Conservation (phyloP, 1,140 invertebrate species). For the Drosophila athabasca region DNA sequence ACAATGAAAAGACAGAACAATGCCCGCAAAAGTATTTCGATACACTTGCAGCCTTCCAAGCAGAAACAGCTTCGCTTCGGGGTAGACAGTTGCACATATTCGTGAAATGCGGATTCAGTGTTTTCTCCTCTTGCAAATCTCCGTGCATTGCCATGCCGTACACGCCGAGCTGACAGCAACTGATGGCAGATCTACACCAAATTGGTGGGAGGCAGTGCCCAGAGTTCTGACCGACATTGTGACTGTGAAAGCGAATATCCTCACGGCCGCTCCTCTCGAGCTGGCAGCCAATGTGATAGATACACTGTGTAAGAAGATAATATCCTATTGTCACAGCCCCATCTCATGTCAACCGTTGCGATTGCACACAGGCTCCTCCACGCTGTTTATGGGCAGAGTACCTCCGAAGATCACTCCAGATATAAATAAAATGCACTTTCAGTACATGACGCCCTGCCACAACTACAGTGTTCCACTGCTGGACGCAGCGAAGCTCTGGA, state of each 20-base stretch:
- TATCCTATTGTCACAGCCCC: not conserved
- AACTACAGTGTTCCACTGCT: slow-evolving; percentile 67
- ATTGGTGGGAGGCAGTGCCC: slow-evolving; percentile 56
- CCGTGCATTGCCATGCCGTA: slow-evolving; percentile 1
- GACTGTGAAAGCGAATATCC: slow-evolving; percentile 52
- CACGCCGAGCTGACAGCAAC: not conserved
- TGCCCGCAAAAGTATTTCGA: slow-evolving; percentile 8
- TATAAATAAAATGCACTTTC: slow-evolving; percentile 69
- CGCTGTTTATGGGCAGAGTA: slow-evolving; percentile 45
- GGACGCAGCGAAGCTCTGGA: slow-evolving; percentile 60
- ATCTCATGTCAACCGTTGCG: not conserved
- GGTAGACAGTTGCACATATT: not conserved
- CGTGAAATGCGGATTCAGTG: slow-evolving; percentile 25
- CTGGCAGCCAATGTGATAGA: slow-evolving; percentile 49
- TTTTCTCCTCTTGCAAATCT: not conserved
- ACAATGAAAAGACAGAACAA: slow-evolving; percentile 29
- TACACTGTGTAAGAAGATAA: slow-evolving; percentile 45
- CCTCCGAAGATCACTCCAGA: slow-evolving; percentile 63
- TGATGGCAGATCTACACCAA: not conserved
- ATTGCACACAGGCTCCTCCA: slow-evolving; percentile 56
- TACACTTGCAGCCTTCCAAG: slow-evolving; percentile 12
- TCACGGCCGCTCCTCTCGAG: slow-evolving; percentile 58
- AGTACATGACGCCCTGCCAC: slow-evolving; percentile 70
- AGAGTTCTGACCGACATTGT: slow-evolving; percentile 46
- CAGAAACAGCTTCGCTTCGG: slow-evolving; percentile 8